phyloP scores from a whole-genome alignment of 2,113 vertebrate genomes.

The Cyprinodon tularosa region DNA sequence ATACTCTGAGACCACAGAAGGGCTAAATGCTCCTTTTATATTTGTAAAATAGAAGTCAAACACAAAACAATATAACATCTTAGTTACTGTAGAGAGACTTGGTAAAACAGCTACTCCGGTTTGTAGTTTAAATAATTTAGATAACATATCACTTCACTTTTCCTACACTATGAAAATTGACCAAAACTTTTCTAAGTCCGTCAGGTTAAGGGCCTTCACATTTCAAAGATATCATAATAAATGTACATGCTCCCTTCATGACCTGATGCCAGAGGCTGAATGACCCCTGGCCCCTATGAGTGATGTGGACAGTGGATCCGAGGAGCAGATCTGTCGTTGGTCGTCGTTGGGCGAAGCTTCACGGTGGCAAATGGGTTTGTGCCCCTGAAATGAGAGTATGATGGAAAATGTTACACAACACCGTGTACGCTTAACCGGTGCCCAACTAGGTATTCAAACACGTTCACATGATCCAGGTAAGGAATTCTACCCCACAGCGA shows the following conservation, averaged over 20 bases:
- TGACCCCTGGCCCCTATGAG: conserved; percentile 5
- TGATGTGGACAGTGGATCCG: conserved; percentile 68
- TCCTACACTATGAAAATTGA: conserved; percentile 11
- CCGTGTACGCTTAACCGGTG: neutral
- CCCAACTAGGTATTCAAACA: conserved; percentile 18
- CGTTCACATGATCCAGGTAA: conserved; percentile 4
- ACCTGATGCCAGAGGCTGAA: conserved; percentile 13
- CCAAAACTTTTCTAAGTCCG: neutral
- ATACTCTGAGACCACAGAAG: neutral
- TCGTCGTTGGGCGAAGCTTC: conserved; percentile 88
- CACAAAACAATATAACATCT: conserved; percentile 12
- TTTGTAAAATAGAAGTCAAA: conserved; percentile 1
- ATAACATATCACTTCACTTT: neutral
- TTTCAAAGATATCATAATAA: conserved; percentile 18
- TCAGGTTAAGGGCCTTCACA: conserved; percentile 10
- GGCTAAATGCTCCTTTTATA: neutral
- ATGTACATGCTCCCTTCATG: neutral
- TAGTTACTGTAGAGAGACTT: conserved; percentile 23
- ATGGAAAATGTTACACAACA: conserved; percentile 55
- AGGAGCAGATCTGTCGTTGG: conserved; percentile 89
- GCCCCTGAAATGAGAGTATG: conserved; percentile 76
- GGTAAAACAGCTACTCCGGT: conserved; percentile 7
- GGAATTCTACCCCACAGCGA: conserved; percentile 20
- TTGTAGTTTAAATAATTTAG: neutral
- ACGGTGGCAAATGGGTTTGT: conserved; percentile 93